Conservation (phyloP, 2,797 vertebrate species). For the Gymnopithys bicolor region DNA sequence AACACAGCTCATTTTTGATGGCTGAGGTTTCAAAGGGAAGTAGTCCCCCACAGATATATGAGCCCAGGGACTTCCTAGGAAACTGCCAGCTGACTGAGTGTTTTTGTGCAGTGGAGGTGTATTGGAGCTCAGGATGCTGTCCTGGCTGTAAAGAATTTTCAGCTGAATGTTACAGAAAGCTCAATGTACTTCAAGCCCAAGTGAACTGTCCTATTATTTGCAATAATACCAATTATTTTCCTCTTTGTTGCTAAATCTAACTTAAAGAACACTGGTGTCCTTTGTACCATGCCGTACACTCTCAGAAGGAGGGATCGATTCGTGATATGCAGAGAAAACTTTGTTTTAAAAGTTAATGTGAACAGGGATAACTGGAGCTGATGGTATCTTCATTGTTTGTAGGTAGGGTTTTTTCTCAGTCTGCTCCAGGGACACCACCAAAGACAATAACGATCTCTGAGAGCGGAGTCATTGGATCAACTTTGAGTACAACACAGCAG, state of each 20-base stretch:
- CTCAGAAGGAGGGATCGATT: background rate
- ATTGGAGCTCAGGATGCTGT: background rate
- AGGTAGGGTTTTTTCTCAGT: constrained; percentile 93
- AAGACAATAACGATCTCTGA: constrained; percentile 92
- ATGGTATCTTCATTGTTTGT: constrained; percentile 61
- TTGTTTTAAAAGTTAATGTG: background rate
- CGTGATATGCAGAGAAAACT: background rate
- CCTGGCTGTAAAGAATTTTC: background rate
- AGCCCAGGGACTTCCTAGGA: background rate
- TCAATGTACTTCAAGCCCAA: accelerated
- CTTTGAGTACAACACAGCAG: constrained; percentile 84
- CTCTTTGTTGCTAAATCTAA: background rate
- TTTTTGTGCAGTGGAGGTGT: background rate
- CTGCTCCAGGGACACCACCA: constrained; percentile 84
- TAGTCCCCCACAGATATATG: background rate
- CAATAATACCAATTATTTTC: background rate
- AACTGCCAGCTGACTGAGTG: background rate
- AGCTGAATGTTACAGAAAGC: background rate
- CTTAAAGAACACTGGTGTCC: background rate
- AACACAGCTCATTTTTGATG: background rate
- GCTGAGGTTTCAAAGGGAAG: background rate
- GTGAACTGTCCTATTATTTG: background rate
- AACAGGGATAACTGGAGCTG: constrained; percentile 19
- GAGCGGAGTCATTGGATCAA: constrained; percentile 80
- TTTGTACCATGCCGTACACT: background rate